phyloP scores from a whole-genome alignment of 2,113 vertebrate species.

The Phalacrocorax pelagicus region DNA sequence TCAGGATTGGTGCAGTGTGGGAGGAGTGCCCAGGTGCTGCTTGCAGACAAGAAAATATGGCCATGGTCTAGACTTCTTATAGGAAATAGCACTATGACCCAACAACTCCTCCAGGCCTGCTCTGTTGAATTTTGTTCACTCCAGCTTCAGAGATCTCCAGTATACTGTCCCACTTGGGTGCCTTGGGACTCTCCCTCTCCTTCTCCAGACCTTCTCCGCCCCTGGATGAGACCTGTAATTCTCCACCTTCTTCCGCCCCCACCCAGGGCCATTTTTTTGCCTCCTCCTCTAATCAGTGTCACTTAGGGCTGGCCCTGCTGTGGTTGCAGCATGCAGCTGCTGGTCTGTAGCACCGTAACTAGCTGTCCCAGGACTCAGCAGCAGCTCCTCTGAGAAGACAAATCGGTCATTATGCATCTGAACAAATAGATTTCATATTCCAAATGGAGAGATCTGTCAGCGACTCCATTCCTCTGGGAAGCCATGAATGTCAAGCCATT shows the following conservation, averaged over 20 bases:
- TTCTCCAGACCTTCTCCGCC: not conserved
- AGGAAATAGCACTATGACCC: not conserved
- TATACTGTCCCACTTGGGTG: accelerated
- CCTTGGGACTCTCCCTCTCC: not conserved
- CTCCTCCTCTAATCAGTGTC: not conserved
- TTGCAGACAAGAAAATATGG: not conserved
- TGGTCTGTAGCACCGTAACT: not conserved
- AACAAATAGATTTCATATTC: slow-evolving; percentile 70
- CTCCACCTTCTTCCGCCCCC: not conserved
- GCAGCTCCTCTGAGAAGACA: slow-evolving; percentile 52
- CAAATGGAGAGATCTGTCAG: slow-evolving; percentile 68
- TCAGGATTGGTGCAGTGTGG: not conserved
- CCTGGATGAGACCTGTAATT: not conserved
- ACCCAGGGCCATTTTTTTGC: not conserved
- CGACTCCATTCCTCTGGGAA: slow-evolving; percentile 51
- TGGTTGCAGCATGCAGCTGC: not conserved
- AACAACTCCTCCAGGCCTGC: not conserved
- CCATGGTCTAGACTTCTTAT: not conserved
- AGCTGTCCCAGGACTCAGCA: slow-evolving; percentile 43
- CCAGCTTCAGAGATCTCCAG: not conserved
- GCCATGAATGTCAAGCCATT: slow-evolving; percentile 67
- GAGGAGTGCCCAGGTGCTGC: not conserved
- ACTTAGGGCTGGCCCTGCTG: not conserved
- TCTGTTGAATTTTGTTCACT: not conserved
- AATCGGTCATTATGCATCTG: slow-evolving; percentile 68